These are phyloP conservation scores for Diachrysia chrysitis DNA, from an alignment of 2,888 invertebrate genomes.

Conservation along the genomic window DNA sequence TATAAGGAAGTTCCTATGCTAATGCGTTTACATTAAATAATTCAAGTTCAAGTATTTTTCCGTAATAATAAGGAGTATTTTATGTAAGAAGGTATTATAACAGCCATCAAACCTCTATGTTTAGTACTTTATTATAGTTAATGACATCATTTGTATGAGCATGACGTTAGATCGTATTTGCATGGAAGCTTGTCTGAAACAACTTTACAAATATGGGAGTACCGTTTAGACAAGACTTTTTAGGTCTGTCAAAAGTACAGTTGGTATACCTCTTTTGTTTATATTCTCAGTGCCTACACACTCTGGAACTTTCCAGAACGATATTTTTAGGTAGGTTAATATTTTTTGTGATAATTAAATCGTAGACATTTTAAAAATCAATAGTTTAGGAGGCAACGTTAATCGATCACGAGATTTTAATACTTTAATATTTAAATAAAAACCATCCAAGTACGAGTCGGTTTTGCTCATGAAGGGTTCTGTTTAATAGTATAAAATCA, in stretches of 20 bases:
- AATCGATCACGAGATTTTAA: too few relatives aligned
- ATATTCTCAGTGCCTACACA: too few relatives aligned
- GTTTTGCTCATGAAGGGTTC: too few relatives aligned
- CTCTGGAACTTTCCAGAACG: too few relatives aligned
- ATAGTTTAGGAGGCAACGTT: too few relatives aligned
- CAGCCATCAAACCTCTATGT: not conserved
- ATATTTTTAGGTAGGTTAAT: too few relatives aligned
- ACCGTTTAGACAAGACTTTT: slow-evolving; percentile 17
- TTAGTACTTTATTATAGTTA: slow-evolving; percentile 2
- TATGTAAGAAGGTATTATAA: not conserved
- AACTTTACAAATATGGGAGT: slow-evolving; percentile 35
- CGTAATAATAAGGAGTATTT: not conserved
- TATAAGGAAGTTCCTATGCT: not conserved
- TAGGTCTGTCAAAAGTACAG: not conserved
- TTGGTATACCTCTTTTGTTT: not conserved
- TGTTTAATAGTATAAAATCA: too few relatives aligned
- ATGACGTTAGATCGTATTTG: slow-evolving; percentile 13
- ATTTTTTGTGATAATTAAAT: too few relatives aligned
- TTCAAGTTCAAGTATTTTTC: not conserved
- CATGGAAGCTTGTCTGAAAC: slow-evolving; percentile 34
- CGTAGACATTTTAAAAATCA: too few relatives aligned
- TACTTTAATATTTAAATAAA: too few relatives aligned
- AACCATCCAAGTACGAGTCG: too few relatives aligned
- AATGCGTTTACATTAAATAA: not conserved
- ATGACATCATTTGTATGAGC: slow-evolving; percentile 22